These are phyloP conservation scores for Drosophila bipectinata DNA, from an alignment of 1,140 invertebrate genomes.

Conservation along the genomic window DNA sequence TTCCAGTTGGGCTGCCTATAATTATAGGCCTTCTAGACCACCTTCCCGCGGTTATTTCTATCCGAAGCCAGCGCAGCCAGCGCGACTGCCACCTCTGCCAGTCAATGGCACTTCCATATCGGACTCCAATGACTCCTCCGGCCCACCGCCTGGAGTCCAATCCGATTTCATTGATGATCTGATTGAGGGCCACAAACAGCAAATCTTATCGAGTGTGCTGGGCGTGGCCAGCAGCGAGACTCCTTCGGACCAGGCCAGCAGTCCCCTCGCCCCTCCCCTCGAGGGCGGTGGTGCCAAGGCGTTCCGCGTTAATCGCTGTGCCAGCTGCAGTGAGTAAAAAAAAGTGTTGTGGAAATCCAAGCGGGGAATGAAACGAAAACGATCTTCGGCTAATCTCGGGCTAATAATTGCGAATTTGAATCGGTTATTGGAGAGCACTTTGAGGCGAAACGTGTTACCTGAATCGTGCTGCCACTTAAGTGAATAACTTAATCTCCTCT, in stretches of 20 bases:
- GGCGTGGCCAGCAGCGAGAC: slow-evolving; percentile 37
- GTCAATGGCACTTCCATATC: slow-evolving; percentile 19
- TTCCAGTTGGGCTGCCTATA: slow-evolving; percentile 24
- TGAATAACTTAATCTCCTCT: slow-evolving; percentile 18
- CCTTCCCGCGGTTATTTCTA: slow-evolving; percentile 62
- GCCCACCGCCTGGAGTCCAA: slow-evolving; percentile 58
- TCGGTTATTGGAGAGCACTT: slow-evolving; percentile 15
- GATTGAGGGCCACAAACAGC: slow-evolving; percentile 76
- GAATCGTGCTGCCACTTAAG: slow-evolving; percentile 13
- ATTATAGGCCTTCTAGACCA: slow-evolving; percentile 37
- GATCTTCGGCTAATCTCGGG: slow-evolving; percentile 30
- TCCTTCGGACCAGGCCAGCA: slow-evolving; percentile 19
- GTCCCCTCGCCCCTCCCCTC: slow-evolving; percentile 15
- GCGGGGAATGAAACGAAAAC: slow-evolving; percentile 26
- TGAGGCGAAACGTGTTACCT: slow-evolving; percentile 20
- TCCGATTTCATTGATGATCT: slow-evolving; percentile 80
- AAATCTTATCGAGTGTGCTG: slow-evolving; percentile 75
- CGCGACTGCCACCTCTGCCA: slow-evolving; percentile 29
- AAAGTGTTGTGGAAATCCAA: slow-evolving; percentile 7
- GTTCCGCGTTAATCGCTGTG: slow-evolving; percentile 74
- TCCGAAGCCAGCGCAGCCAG: slow-evolving; percentile 61
- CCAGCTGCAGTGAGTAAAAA: slow-evolving; percentile 72
- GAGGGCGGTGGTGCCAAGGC: slow-evolving; percentile 63
- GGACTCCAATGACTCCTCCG: neutral
- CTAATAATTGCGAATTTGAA: slow-evolving; percentile 22